Evolutionary conservation across 2,113 vertebrate genomes (phyloP), one percentile per base, ranked within the genome.

Genomic region (Anolis sagrei): DNA sequence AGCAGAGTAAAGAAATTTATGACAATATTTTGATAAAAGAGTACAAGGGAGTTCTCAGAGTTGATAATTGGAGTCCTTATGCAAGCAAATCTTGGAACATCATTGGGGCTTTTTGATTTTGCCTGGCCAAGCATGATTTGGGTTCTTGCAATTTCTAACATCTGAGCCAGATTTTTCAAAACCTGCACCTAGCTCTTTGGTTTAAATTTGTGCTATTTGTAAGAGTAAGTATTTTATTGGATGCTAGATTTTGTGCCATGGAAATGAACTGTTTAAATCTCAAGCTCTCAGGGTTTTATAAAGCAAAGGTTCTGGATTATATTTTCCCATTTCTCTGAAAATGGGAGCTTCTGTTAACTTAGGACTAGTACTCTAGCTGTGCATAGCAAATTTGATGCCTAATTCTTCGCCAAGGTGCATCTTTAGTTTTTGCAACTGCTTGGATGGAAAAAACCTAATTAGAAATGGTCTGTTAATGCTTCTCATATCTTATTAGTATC

Each of bases 301-400:
- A 96, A 92, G 94, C 94, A 94, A 94, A 88, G 90, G 76, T 75
- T 88, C 86, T 88, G 85, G 76, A 1, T 89, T 89, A 75, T 94
- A 86, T 94, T 85, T 91, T 93, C 93, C 87, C 93, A 82, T 89
- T 95, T 92, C 88, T 93, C 77, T 87, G 82, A 85, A 91, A 93
- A 84, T 90, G 94, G 89, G 95, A 95, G 95, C 95, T 96, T 96
- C 95, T 96, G 96, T 96, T 96, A 96, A 97, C 95, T 97, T 95
- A 92, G 89, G 89, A 29, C 77, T 88, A 80, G 58, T 87, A 51
- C 25, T 77, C 83, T 89, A 90, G 51, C 86, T 92, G 51, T 86
- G 61, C 83, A 51, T 32, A 77, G 79, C 93, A 34, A 83, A 83
- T 94, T 94, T 89, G 87, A 89, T 94, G 64, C 51, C 7, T 86